A percentile compares a stretch with the other conserved stretches of the same genome.
Conservation (phyloP, 2,113 vertebrate genomes). For the Pelecanus crispus region DNA sequence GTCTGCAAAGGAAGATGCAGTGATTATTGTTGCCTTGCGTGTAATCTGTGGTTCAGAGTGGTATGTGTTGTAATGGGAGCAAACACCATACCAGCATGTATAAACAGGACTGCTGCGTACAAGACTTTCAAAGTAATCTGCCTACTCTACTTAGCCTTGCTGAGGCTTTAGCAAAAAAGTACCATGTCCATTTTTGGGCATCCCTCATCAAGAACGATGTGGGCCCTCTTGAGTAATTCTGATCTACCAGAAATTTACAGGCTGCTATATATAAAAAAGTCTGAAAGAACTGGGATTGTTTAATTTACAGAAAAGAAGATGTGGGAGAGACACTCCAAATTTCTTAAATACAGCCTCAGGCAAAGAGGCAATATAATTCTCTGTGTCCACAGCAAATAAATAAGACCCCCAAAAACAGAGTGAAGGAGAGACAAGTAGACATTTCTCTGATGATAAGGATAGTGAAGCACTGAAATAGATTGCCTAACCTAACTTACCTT, state of each 20-base stretch:
- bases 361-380: neutral
- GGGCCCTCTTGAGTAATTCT: neutral
- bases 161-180: neutral
- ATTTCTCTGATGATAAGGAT: neutral
- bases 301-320: neutral
- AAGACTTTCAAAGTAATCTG: neutral
- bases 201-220: neutral
- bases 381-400: neutral
- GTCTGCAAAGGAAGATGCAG: neutral
- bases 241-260: neutral
- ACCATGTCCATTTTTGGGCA: neutral
- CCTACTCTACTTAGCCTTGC: neutral
- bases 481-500: neutral
- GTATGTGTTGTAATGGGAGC: neutral
- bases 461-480: neutral
- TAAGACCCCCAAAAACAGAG: neutral
- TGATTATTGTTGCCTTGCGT: neutral
- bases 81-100: neutral
- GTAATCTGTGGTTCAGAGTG: neutral
- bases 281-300: neutral
- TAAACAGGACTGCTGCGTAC: neutral
- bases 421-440: neutral
- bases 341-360: neutral
- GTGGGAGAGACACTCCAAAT: neutral
- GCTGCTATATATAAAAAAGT: neutral